phyloP scores from a whole-genome alignment of 2,888 invertebrate species.

The Iselma pallidipennis region DNA sequence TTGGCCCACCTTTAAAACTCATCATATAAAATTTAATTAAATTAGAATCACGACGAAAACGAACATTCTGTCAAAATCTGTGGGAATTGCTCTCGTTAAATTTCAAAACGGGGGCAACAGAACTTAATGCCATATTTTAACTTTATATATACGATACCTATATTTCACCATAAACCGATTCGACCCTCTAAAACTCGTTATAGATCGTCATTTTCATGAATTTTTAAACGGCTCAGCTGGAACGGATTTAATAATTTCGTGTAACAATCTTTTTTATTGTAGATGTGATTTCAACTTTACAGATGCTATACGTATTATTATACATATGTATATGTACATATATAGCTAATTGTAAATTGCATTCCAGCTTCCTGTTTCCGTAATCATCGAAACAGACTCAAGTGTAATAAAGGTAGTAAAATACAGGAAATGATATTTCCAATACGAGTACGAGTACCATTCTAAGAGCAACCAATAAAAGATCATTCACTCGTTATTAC shows the following conservation, averaged over 20 bases:
- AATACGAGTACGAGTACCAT: not conserved
- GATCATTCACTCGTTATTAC: too few species aligned
- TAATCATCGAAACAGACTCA: not conserved
- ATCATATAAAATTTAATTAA: constrained; percentile 41
- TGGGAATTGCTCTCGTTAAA: constrained; percentile 11
- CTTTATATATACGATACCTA: constrained; percentile 1
- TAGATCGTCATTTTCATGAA: constrained; percentile 2
- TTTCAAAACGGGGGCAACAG: not conserved
- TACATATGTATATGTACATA: too few species aligned
- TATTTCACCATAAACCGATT: not conserved
- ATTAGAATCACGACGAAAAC: constrained; percentile 24
- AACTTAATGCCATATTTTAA: constrained; percentile 2
- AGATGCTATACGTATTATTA: too few species aligned
- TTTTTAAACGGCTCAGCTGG: not conserved
- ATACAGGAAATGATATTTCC: not conserved
- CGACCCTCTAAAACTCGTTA: not conserved
- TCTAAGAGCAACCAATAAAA: not conserved
- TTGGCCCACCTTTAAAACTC: constrained; percentile 31
- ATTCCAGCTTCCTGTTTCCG: not conserved
- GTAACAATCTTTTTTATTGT: too few species aligned
- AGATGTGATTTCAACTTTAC: too few species aligned
- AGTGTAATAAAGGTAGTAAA: not conserved
- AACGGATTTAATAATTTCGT: not conserved
- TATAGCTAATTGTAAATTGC: not conserved
- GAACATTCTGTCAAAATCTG: constrained; percentile 20